phyloP scores from a whole-genome alignment of 1,140 invertebrate species.

The Drosophila repletoides region DNA sequence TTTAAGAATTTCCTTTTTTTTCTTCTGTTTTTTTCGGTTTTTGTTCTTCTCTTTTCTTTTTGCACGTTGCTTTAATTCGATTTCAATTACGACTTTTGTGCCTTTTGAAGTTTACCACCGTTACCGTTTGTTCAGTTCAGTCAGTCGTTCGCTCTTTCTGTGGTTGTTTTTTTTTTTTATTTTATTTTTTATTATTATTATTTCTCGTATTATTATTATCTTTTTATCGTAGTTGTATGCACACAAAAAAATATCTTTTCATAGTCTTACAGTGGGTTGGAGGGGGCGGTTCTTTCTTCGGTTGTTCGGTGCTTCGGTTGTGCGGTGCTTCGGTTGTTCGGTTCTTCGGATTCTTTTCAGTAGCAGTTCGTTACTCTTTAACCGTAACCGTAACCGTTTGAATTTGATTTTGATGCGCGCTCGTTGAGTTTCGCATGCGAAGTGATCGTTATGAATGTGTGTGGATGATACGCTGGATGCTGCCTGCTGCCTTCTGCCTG shows the following conservation, averaged over 20 bases:
- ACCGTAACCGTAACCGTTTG: slow-evolving; percentile 46
- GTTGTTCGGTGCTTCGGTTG: no score
- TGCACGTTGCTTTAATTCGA: slow-evolving; percentile 72
- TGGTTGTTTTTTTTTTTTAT: slow-evolving; percentile 28
- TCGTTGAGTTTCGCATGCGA: slow-evolving; percentile 75
- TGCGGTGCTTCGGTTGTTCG: no score
- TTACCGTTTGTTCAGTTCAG: slow-evolving; percentile 42
- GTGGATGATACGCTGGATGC: slow-evolving; percentile 31
- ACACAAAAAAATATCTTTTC: slow-evolving; percentile 55
- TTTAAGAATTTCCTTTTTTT: slow-evolving; percentile 33
- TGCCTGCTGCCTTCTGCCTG: no score
- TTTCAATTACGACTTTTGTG: slow-evolving; percentile 69
- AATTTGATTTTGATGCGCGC: slow-evolving; percentile 75
- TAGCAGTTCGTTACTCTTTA: slow-evolving; percentile 52
- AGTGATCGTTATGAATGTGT: slow-evolving; percentile 56
- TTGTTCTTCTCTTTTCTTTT: slow-evolving; percentile 36
- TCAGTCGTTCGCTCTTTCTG: slow-evolving; percentile 23
- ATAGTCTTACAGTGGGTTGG: no score
- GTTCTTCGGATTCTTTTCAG: slow-evolving; percentile 31
- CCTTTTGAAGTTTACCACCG: slow-evolving; percentile 56
- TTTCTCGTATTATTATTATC: slow-evolving; percentile 6
- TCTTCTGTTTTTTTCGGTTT: slow-evolving; percentile 4
- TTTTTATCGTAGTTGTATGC: slow-evolving; percentile 29
- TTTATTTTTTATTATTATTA: slow-evolving; percentile 13
- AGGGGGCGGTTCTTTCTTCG: no score